A percentile compares a stretch with the other conserved stretches of the same genome.
These are phyloP conservation scores for Clarias pachynema DNA, from an alignment of 2,797 vertebrate genomes.

Conservation along the genomic window DNA sequence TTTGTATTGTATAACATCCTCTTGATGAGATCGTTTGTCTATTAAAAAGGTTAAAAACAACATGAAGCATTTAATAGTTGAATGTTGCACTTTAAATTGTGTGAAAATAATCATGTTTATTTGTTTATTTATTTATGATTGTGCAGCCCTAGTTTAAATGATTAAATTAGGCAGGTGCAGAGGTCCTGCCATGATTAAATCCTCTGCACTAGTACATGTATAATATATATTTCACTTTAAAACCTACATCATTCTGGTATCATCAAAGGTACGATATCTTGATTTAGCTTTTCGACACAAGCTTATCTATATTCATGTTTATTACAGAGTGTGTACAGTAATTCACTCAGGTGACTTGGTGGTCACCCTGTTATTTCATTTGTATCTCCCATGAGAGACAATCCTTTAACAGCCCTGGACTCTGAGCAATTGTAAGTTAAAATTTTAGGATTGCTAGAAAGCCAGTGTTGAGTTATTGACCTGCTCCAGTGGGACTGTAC, in stretches of 20 bases:
- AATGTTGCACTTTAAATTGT: no score
- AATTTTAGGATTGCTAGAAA: not conserved
- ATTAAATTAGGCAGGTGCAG: not conserved
- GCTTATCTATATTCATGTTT: not conserved
- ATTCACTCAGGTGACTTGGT: not conserved
- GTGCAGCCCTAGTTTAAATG: not conserved
- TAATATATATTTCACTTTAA: not conserved
- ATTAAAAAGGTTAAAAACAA: no score
- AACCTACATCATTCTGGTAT: no score
- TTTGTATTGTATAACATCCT: no score
- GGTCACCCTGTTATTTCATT: not conserved
- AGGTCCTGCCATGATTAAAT: not conserved
- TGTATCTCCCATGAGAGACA: not conserved
- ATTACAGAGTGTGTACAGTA: not conserved
- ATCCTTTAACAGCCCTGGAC: slow-evolving; percentile 6
- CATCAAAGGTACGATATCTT: not conserved
- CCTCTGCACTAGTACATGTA: not conserved
- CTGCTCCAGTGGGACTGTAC: slow-evolving; percentile 7
- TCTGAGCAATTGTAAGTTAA: not conserved
- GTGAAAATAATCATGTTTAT: no score
- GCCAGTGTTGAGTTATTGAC: not conserved
- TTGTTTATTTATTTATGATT: no score
- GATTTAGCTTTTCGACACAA: not conserved
- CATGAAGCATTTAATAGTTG: no score
- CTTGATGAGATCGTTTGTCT: no score